Evolutionary conservation across 2,113 vertebrate species (phyloP).

Genomic region (Myodes glareolus): DNA sequence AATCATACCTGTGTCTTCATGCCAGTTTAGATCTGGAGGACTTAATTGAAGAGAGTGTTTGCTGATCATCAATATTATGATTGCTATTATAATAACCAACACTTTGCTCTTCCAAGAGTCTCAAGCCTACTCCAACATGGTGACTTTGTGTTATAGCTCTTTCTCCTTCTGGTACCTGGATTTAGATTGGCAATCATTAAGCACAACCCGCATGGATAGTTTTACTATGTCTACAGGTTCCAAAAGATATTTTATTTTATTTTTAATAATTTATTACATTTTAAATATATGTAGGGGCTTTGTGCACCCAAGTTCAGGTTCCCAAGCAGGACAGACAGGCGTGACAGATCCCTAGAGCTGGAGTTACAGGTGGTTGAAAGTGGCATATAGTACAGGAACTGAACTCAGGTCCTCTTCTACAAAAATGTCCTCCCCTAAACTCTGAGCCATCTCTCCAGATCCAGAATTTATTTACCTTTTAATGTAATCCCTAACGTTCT

Average conservation of each 20-base stretch:
- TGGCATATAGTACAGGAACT: background rate
- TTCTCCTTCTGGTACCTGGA: background rate
- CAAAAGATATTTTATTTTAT: background rate
- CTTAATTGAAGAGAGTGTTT: background rate
- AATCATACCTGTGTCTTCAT: background rate
- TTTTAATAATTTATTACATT: background rate
- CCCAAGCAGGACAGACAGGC: background rate
- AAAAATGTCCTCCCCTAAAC: background rate
- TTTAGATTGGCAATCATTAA: background rate
- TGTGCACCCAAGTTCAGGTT: too few relatives aligned
- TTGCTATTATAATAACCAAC: background rate
- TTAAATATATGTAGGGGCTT: background rate
- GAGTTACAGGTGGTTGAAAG: background rate
- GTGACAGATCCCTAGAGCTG: background rate
- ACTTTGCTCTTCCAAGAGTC: background rate
- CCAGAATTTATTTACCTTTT: background rate
- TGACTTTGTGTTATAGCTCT: background rate
- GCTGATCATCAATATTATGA: background rate
- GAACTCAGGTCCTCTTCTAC: background rate
- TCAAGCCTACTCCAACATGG: too few relatives aligned
- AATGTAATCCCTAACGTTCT: background rate
- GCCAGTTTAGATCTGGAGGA: background rate
- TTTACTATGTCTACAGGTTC: background rate
- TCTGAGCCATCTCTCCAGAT: background rate
- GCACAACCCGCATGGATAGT: background rate